phyloP scores from a whole-genome alignment of 2,888 invertebrate genomes.

The Rhagophthalmus giganteus region DNA sequence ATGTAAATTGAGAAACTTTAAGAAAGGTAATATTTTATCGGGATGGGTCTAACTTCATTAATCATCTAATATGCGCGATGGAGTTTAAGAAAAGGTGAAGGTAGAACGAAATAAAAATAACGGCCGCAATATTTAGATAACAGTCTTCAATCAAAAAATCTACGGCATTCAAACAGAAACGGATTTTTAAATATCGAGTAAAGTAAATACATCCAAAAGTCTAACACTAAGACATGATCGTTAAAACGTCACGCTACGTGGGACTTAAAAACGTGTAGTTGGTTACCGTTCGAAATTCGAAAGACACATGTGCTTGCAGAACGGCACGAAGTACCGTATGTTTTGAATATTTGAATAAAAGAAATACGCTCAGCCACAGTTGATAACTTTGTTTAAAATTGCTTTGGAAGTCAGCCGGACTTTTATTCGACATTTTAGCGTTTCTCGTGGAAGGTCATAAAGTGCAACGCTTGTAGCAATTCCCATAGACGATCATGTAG shows the following conservation, averaged over 20 bases:
- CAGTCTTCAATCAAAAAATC: no score
- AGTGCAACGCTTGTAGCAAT: conserved; percentile 18
- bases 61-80: neutral
- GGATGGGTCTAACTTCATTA: conserved; percentile 4
- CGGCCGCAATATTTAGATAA: no score
- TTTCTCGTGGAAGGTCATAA: conserved; percentile 25
- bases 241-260: no score
- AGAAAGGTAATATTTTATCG: conserved; percentile 29
- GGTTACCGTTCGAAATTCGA: conserved; percentile 1
- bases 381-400: conserved; percentile 32
- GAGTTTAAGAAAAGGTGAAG: neutral
- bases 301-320: conserved; percentile 12
- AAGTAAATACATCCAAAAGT: no score
- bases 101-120: neutral
- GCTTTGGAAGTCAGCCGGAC: conserved; percentile 31
- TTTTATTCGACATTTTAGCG: conserved; percentile 29
- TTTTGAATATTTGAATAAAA: conserved; percentile 36
- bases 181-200: no score
- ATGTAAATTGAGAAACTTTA: conserved; percentile 30
- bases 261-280: no score
- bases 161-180: no score
- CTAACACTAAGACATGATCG: no score
- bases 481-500: neutral
- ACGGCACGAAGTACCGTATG: conserved; percentile 29
- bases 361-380: conserved; percentile 30